Base-by-base conservation (phyloP, 2,113 vertebrate species). In the Symphodus melops region DNA sequence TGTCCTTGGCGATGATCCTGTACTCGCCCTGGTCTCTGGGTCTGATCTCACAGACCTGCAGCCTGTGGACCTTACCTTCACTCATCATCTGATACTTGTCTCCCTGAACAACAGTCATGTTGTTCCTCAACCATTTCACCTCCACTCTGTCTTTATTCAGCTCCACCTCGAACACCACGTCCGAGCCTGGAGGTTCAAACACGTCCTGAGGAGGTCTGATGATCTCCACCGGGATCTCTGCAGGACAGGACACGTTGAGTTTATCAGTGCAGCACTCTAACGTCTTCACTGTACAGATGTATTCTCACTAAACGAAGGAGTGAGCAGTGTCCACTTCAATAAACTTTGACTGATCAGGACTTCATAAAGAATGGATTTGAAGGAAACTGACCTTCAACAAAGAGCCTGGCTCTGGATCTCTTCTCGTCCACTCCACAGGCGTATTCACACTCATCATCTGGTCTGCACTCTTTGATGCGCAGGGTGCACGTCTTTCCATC, bases 51-150 rank as follows among this genome's bases (percentile, higher is more conserved):
- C 97, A 99, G 61, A 99, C 95, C 82, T 99, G 97, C 37, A 99
- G 93, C 46, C 97, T 93, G 87, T 99, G 98, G 59, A 97, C 84
- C 79, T 99, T 99, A 64, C 97, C 98, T 90, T 99, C 98, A 72
- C 96, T 98, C 96, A 99, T 96, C 98, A 99, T 99, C 93, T 99
- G 97, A 90, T 97, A 96, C 82, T 99, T 99, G 88, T 99, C 98
- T 89, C 98, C 97, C 83, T 98, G 97, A 70, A 98, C 93, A 0
- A 99, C 90, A 2, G 97, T 94, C 97, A 99, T 99, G 72, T 99
- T 99, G 87, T 99, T 99, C 88, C 97, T 96, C 64, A 99, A 21
- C 98, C 98, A 99, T 63, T 97, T 98, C 67, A 99, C 97, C 77
- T 99, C 96, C 77, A 98, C 96, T 58, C 95, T 95, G 80, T 99